Evolutionary conservation across 2,113 vertebrate species (phyloP).

Genomic region (Regulus satrapa): DNA sequence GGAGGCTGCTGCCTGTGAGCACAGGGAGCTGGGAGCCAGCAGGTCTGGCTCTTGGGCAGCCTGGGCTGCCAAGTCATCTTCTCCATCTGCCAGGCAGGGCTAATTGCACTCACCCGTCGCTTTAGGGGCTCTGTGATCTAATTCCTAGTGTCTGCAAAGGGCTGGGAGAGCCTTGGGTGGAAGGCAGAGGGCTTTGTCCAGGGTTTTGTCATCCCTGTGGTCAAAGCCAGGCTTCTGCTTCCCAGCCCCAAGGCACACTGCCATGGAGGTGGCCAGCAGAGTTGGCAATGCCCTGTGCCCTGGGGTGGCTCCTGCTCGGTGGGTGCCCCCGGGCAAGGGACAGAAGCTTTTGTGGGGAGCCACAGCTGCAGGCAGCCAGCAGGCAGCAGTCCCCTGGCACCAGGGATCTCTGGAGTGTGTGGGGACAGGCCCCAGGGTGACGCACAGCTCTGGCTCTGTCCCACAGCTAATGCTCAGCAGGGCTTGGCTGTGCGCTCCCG

Average conservation of each 20-base stretch:
- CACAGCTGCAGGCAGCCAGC: not conserved
- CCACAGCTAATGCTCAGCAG: not conserved
- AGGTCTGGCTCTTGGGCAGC: constrained; percentile 8
- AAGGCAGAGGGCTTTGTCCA: not conserved
- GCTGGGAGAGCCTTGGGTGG: not conserved
- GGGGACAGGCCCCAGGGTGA: not conserved
- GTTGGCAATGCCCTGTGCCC: accelerated
- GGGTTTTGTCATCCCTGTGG: not conserved
- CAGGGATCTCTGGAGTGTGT: not conserved
- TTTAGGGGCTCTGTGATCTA: not conserved
- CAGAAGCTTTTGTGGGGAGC: not conserved
- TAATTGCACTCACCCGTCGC: not conserved
- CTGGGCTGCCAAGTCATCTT: not conserved
- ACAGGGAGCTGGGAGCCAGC: not conserved
- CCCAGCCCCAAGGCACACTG: not conserved
- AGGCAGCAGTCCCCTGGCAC: not conserved
- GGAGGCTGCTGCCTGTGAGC: not conserved
- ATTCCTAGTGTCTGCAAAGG: not conserved
- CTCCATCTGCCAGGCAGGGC: not conserved
- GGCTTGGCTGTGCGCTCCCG: accelerated
- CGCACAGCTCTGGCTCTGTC: not conserved
- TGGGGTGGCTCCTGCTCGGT: not conserved
- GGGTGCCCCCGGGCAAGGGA: not conserved
- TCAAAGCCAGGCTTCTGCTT: not conserved
- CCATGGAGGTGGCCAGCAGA: not conserved